Percentiles rank a stretch among this genome's conserved stretches.
phyloP scores from a whole-genome alignment of 64 coral and sea anemone genomes.

The Catalaphyllia jardinei region DNA sequence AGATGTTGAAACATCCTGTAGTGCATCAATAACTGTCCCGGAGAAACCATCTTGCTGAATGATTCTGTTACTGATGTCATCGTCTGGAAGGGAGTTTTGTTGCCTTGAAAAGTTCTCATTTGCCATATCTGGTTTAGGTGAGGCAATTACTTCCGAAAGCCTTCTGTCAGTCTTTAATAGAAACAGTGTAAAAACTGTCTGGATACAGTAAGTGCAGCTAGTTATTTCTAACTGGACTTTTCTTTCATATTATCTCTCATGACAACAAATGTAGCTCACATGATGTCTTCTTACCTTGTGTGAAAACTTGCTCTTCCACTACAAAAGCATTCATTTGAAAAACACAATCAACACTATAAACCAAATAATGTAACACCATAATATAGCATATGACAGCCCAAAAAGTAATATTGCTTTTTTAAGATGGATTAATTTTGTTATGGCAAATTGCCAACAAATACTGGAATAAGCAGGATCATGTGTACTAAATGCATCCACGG shows the following conservation, averaged over 20 bases:
- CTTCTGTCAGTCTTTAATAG: too few relatives aligned
- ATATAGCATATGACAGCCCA: too few relatives aligned
- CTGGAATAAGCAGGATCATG: too few relatives aligned
- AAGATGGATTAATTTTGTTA: too few relatives aligned
- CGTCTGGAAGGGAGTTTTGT: not conserved
- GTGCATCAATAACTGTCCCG: constrained; percentile 1
- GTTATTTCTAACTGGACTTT: not conserved
- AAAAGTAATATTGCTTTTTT: too few relatives aligned
- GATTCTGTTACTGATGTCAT: not conserved
- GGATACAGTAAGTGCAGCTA: too few relatives aligned
- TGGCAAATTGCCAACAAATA: too few relatives aligned
- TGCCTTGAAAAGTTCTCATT: constrained; percentile 6
- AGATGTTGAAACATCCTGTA: constrained; percentile 10
- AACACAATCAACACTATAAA: not conserved
- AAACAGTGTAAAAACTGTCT: not conserved
- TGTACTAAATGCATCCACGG: too few relatives aligned
- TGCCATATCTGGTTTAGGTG: not conserved
- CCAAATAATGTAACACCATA: too few relatives aligned
- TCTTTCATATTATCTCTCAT: not conserved
- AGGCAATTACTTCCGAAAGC: not conserved
- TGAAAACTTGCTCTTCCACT: not conserved
- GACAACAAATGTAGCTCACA: not conserved
- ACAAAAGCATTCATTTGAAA: not conserved
- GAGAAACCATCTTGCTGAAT: constrained; percentile 16
- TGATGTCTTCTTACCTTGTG: not conserved